These are phyloP conservation scores for Mesoclemmys tuberculata DNA, from an alignment of 2,113 vertebrate genomes.

Conservation along the genomic window DNA sequence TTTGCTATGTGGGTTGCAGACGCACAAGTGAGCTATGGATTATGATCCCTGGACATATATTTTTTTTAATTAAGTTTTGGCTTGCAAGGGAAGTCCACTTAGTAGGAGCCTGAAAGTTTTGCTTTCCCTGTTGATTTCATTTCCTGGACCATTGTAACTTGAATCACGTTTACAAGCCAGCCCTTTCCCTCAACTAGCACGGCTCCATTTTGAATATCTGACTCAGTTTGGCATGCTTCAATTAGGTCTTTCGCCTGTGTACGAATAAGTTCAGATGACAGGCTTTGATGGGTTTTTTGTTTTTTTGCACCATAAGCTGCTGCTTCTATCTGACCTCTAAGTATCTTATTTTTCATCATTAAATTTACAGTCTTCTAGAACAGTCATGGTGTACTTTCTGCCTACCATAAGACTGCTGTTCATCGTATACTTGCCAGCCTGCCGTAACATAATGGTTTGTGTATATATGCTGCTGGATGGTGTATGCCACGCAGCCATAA, in stretches of 20 bases:
- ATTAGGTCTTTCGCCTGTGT: conserved; percentile 1
- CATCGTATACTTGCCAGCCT: neutral
- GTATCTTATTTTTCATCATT: conserved; percentile 36
- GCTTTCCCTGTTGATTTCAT: conserved; percentile 56
- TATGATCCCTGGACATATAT: neutral
- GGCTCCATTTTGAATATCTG: conserved; percentile 28
- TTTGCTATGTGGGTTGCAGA: neutral
- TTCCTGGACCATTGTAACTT: conserved; percentile 38
- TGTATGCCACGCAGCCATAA: neutral
- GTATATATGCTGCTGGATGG: neutral
- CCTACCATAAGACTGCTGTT: neutral
- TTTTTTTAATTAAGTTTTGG: conserved; percentile 32
- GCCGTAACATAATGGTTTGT: too few species aligned
- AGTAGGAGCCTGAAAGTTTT: conserved; percentile 49
- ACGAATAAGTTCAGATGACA: conserved; percentile 41
- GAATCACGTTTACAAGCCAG: conserved; percentile 58
- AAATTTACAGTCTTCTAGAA: conserved; percentile 37
- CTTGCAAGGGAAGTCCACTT: conserved; percentile 30
- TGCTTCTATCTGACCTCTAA: conserved; percentile 1
- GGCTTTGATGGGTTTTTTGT: neutral
- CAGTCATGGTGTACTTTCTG: neutral
- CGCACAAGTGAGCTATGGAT: conserved; percentile 18
- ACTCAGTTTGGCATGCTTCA: conserved; percentile 10
- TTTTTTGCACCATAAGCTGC: neutral
- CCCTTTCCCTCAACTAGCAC: conserved; percentile 26